Evolutionary conservation across 2,888 invertebrate species (phyloP).

Genomic region (Stenchaetothrips biformis): DNA sequence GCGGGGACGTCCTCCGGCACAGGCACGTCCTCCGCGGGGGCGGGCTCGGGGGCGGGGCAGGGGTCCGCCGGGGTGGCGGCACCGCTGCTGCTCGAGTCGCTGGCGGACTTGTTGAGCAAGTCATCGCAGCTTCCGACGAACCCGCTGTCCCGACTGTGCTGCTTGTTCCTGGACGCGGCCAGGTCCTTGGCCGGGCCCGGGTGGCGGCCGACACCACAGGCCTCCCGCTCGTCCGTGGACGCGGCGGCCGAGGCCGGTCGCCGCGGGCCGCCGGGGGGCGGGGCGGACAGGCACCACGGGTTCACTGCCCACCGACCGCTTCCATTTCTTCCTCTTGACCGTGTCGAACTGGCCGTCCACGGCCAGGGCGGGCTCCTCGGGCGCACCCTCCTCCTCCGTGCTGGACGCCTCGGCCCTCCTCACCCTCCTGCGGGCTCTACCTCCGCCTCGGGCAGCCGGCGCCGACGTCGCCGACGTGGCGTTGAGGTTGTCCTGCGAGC

Average conservation of each 20-base stretch:
- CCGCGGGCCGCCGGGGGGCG: too few relatives aligned
- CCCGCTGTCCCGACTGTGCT: conserved; percentile 81
- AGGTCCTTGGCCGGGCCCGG: conserved; percentile 37
- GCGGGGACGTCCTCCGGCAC: conserved; percentile 8
- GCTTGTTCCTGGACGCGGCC: conserved; percentile 57
- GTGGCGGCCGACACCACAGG: background rate
- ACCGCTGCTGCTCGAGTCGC: conserved; percentile 27
- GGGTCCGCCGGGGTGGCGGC: conserved; percentile 32
- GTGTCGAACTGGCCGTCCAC: conserved; percentile 71
- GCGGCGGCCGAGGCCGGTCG: conserved; percentile 60
- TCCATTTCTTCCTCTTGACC: conserved; percentile 76
- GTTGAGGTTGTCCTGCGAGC: conserved; percentile 68
- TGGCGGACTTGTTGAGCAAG: conserved; percentile 58
- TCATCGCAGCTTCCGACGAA: conserved; percentile 87
- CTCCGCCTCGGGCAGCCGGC: conserved; percentile 42
- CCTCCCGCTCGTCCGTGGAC: conserved; percentile 58
- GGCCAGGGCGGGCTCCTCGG: conserved; percentile 53
- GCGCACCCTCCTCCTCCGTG: conserved; percentile 56
- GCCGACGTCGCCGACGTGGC: conserved; percentile 51
- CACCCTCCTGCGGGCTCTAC: conserved; percentile 54
- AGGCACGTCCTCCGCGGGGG: conserved; percentile 26
- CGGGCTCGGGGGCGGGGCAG: background rate
- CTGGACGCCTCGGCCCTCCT: conserved; percentile 62
- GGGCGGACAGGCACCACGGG: background rate
- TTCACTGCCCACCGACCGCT: conserved; percentile 45